These are phyloP conservation scores for Drosophila busckii DNA, from an alignment of 1,140 invertebrate species.

Conservation along the genomic window DNA sequence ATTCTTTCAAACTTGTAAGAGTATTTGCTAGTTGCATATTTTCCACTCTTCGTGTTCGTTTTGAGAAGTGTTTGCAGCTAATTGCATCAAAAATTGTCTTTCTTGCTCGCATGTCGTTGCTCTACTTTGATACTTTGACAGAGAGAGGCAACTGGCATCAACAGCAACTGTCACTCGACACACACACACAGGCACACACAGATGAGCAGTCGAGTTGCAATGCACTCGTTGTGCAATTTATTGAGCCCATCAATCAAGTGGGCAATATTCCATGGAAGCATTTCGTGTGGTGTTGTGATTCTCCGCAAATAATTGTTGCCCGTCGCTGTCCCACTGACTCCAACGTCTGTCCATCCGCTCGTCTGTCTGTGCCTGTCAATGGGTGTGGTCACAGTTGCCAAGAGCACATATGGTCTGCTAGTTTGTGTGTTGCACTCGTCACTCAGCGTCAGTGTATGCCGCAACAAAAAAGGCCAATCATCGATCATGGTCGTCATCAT, in stretches of 20 bases:
- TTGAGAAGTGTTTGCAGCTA: too few relatives aligned
- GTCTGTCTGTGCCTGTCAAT: constrained; percentile 42
- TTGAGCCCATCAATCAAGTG: constrained; percentile 72
- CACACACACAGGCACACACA: too few relatives aligned
- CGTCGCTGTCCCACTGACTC: background rate
- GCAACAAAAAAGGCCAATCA: constrained; percentile 74
- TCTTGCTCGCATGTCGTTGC: too few relatives aligned
- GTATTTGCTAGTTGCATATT: too few relatives aligned
- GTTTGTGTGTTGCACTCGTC: constrained; percentile 52
- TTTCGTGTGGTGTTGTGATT: constrained; percentile 50
- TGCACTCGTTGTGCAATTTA: constrained; percentile 61
- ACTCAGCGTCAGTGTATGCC: constrained; percentile 59
- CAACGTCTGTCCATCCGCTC: background rate
- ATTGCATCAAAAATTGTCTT: too few relatives aligned
- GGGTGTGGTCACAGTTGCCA: constrained; percentile 61
- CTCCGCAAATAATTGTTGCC: constrained; percentile 61
- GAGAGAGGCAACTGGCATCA: too few relatives aligned
- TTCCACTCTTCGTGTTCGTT: too few relatives aligned
- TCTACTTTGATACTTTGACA: too few relatives aligned
- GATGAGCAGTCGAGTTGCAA: too few relatives aligned
- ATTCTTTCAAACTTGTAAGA: too few relatives aligned
- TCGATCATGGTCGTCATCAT: constrained; percentile 74
- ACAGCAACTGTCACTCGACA: too few relatives aligned
- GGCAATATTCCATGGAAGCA: constrained; percentile 54
- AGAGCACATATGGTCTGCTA: constrained; percentile 28